A percentile compares a stretch with the other conserved stretches of the same genome.
These are phyloP conservation scores for Felis catus DNA, from an alignment of 2,113 vertebrate species.

Conservation along the genomic window F.catus_Fca126_mat1.0 CM031424.1:38381001-38381500, in stretches of 20 bases:
- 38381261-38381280: neutral
- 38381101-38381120: neutral
- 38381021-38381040: neutral
- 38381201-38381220: neutral
- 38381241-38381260: neutral
- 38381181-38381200: neutral
- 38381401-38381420: neutral
- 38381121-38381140: neutral
- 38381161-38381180: neutral
- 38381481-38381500: neutral
- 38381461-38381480: neutral
- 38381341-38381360: neutral
- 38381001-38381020: neutral
- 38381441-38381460: neutral
- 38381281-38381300: neutral
- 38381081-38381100: neutral
- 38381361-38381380: neutral
- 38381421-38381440: accelerated
- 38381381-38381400: neutral
- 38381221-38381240: neutral
- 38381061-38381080: neutral
- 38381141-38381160: neutral
- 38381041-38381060: neutral
- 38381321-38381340: neutral
- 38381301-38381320: accelerated